These are phyloP conservation scores for Protomyctophum bolini DNA, from an alignment of 2,113 vertebrate species.

Conservation along the genomic window DNA sequence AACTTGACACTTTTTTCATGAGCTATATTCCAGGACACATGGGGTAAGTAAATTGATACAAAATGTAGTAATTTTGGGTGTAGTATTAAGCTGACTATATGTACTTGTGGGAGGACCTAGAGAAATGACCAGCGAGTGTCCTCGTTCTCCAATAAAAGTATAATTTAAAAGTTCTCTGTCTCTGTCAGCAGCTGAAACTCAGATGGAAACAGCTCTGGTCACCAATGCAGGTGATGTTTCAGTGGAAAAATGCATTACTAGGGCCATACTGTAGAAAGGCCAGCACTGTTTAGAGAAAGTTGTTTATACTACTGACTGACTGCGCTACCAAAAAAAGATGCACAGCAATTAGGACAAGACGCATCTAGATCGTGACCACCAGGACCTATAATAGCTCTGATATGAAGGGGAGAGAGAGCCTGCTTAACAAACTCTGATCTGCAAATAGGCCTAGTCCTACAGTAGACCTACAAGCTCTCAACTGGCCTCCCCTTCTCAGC, in stretches of 20 bases:
- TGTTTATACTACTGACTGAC: slow-evolving; percentile 14
- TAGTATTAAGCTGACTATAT: too few species aligned
- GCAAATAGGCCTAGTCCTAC: neutral
- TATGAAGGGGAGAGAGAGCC: neutral
- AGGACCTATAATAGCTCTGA: slow-evolving; percentile 26
- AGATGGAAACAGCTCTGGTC: neutral
- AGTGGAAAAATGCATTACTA: neutral
- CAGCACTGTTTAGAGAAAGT: neutral
- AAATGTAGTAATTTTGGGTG: too few species aligned
- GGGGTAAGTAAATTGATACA: too few species aligned
- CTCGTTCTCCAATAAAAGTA: neutral
- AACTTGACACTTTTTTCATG: too few species aligned
- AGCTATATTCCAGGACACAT: too few species aligned
- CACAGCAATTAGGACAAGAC: neutral
- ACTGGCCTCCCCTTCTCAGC: neutral
- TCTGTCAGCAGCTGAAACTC: neutral
- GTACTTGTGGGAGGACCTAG: neutral
- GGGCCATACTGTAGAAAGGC: neutral
- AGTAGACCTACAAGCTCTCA: neutral
- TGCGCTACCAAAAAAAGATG: slow-evolving; percentile 39
- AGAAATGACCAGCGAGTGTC: neutral
- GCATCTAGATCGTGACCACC: slow-evolving; percentile 17
- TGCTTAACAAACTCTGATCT: neutral
- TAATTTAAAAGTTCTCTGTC: neutral
- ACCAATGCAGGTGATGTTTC: neutral